These are phyloP conservation scores for Ochotona curzoniae DNA, from an alignment of 2,113 vertebrate genomes.

Conservation along the genomic window DNA sequence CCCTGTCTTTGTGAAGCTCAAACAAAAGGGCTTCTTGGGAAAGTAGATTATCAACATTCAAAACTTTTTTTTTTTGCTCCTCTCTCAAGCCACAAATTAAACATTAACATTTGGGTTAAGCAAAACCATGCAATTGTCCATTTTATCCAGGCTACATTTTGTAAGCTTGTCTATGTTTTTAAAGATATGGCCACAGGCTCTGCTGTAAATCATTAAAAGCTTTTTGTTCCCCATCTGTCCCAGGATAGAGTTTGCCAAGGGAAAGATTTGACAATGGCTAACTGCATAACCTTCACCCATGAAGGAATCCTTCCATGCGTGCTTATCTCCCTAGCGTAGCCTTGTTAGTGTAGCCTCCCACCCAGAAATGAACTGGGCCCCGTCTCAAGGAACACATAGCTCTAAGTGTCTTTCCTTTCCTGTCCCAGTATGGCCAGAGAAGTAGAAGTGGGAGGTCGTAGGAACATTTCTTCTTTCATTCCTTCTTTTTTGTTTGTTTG, in stretches of 20 bases:
- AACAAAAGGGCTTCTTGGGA: neutral
- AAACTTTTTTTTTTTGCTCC: neutral
- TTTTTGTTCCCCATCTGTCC: neutral
- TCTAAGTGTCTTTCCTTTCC: neutral
- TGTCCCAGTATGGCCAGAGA: neutral
- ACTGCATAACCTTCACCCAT: neutral
- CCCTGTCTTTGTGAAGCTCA: neutral
- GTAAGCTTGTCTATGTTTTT: neutral
- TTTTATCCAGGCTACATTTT: neutral
- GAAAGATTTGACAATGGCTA: neutral
- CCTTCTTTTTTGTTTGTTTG: neutral
- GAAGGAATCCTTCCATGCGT: neutral
- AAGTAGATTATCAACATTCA: neutral
- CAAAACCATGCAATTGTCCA: neutral
- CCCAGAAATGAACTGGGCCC: neutral
- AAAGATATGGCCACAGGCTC: neutral
- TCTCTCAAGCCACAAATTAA: neutral
- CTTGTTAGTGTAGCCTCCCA: neutral
- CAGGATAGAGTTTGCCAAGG: neutral
- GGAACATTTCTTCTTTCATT: neutral
- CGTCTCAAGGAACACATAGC: neutral
- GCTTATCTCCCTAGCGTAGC: neutral
- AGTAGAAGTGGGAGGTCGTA: neutral
- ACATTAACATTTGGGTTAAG: neutral
- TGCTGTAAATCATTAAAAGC: neutral